These are phyloP conservation scores for Opisthocomus hoazin DNA, from an alignment of 2,113 vertebrate genomes.

Conservation along the genomic window DNA sequence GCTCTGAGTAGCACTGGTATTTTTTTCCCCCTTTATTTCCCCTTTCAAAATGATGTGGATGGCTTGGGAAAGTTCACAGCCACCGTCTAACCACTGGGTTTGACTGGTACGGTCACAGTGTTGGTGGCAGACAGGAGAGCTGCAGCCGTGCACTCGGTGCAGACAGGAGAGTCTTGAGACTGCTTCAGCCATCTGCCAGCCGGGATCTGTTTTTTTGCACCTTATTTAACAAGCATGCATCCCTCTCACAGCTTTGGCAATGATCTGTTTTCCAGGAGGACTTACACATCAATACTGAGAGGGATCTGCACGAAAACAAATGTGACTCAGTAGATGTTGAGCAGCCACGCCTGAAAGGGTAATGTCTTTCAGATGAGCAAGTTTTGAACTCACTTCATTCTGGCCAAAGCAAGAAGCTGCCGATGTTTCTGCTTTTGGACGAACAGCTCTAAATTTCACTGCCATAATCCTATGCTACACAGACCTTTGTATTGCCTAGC, in stretches of 20 bases:
- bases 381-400: not conserved
- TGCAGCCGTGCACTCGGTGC: fast-evolving
- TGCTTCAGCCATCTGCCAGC: not conserved
- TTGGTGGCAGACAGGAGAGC: not conserved
- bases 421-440: not conserved
- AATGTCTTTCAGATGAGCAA: constrained; percentile 30
- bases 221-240: not conserved
- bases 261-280: constrained; percentile 62
- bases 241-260: not conserved
- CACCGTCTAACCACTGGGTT: not conserved
- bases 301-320: constrained; percentile 17
- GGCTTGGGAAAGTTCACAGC: not conserved
- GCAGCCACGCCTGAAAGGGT: constrained; percentile 57
- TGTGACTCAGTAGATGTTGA: not conserved
- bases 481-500: not conserved
- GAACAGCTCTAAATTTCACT: not conserved
- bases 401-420: not conserved
- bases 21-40: not conserved
- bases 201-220: not conserved
- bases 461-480: not conserved
- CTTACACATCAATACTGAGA: constrained; percentile 43
- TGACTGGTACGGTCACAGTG: not conserved
- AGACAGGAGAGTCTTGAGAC: not conserved
- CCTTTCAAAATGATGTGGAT: not conserved
- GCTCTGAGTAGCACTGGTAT: not conserved